Percentiles rank a stretch among this genome's conserved stretches.
Evolutionary conservation across 2,113 vertebrate genomes (phyloP).

Genomic region (Gnathonemus echidnorhynchus): DNA sequence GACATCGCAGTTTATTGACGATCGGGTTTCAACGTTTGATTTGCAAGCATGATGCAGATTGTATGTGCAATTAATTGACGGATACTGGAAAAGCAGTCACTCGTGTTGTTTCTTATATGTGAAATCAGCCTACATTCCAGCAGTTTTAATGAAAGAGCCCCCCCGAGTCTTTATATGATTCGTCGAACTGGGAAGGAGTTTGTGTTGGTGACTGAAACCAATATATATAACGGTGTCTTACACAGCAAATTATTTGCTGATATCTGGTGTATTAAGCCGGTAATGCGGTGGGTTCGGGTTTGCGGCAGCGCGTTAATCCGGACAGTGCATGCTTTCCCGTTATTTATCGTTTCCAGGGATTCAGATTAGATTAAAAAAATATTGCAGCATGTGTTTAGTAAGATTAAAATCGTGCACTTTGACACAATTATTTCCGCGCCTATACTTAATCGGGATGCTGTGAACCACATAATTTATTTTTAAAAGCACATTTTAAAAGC

Average conservation of each 20-base stretch:
- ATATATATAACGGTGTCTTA: constrained; percentile 43
- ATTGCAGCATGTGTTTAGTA: neutral
- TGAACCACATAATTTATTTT: neutral
- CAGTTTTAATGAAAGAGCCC: constrained; percentile 15
- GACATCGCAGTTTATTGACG: neutral
- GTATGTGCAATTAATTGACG: neutral
- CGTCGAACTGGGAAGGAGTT: constrained; percentile 23
- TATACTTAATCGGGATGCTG: neutral
- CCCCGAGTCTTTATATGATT: constrained; percentile 32
- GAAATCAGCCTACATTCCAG: constrained; percentile 22
- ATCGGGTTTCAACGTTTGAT: neutral
- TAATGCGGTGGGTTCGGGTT: constrained; percentile 13
- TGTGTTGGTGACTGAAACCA: constrained; percentile 37
- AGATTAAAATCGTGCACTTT: neutral
- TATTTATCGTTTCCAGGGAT: neutral
- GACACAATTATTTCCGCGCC: neutral
- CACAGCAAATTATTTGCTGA: constrained; percentile 51
- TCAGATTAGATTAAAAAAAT: neutral
- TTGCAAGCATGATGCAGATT: neutral
- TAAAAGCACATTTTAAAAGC: neutral
- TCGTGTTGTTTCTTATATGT: neutral
- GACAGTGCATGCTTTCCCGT: neutral
- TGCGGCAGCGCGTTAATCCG: neutral
- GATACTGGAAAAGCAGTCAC: neutral
- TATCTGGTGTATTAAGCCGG: constrained; percentile 38